These are phyloP conservation scores for human DNA, from an alignment of 2,113 vertebrate species.

Conservation along the genomic window DNA sequence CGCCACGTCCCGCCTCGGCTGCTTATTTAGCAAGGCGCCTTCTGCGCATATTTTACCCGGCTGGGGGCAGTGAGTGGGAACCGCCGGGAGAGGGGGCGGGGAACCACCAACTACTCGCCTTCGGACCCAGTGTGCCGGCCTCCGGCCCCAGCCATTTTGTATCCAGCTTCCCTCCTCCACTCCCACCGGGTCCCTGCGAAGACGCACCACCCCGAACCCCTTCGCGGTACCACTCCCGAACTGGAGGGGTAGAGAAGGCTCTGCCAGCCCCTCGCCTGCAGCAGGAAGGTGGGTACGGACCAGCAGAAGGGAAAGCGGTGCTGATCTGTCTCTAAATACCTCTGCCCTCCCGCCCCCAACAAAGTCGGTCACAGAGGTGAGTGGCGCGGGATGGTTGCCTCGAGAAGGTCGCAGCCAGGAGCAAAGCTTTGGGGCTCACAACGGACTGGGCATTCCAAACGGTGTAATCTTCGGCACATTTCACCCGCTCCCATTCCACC, in stretches of 20 bases:
- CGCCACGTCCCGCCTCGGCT: neutral
- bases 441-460: neutral
- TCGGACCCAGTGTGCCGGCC: neutral
- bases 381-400: neutral
- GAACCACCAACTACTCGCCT: neutral
- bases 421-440: neutral
- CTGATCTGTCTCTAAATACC: neutral
- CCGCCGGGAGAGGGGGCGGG: neutral
- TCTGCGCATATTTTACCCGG: neutral
- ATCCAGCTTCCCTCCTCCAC: neutral
- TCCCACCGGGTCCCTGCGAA: neutral
- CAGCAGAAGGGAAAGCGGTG: neutral
- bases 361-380: neutral
- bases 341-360: neutral
- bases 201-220: neutral
- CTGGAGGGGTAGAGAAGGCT: neutral
- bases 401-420: neutral
- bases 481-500: neutral
- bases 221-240: neutral
- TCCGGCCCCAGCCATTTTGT: constrained; percentile 7
- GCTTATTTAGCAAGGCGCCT: constrained; percentile 50
- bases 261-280: neutral
- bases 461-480: constrained; percentile 20
- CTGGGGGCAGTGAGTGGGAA: neutral
- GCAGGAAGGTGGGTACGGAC: neutral